phyloP scores from a whole-genome alignment of 2,888 invertebrate species.

The Leptura quadrifasciata region DNA sequence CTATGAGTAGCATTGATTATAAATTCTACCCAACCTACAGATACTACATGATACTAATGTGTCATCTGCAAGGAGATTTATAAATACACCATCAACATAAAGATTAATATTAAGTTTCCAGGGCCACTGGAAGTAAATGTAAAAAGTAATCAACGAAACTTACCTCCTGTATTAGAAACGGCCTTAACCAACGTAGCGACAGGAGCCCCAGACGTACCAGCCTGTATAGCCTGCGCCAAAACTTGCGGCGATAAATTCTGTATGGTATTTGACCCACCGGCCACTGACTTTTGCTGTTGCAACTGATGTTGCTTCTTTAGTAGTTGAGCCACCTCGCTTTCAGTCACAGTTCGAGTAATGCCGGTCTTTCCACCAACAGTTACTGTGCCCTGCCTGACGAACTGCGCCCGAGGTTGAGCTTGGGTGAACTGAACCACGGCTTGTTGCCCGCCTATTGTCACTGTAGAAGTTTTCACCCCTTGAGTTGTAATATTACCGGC shows the following conservation, averaged over 20 bases:
- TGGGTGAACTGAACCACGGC: conserved; percentile 72
- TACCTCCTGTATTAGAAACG: conserved; percentile 72
- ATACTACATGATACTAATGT: no score
- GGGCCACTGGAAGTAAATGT: no score
- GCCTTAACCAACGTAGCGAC: conserved; percentile 82
- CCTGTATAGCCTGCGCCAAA: conserved; percentile 73
- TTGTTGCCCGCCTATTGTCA: conserved; percentile 68
- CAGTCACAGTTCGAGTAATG: conserved; percentile 73
- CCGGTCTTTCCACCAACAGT: conserved; percentile 68
- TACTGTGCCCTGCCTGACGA: conserved; percentile 71
- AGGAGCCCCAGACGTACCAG: conserved; percentile 75
- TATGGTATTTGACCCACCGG: conserved; percentile 66
- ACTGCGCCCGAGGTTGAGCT: conserved; percentile 68
- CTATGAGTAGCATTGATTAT: no score
- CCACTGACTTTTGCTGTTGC: conserved; percentile 67
- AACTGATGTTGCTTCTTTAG: conserved; percentile 72
- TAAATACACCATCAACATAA: no score
- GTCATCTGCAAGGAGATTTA: no score
- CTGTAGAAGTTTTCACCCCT: conserved; percentile 69
- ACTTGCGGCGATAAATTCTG: conserved; percentile 70
- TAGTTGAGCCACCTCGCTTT: conserved; percentile 76
- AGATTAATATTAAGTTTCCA: no score
- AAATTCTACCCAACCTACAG: no score
- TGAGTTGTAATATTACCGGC: conserved; percentile 58
- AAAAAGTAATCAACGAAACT: conserved; percentile 28